Percentiles rank a stretch among this genome's conserved stretches.
These are phyloP conservation scores for Decapterus maruadsi DNA, from an alignment of 2,797 vertebrate species.

Conservation along the genomic window DNA sequence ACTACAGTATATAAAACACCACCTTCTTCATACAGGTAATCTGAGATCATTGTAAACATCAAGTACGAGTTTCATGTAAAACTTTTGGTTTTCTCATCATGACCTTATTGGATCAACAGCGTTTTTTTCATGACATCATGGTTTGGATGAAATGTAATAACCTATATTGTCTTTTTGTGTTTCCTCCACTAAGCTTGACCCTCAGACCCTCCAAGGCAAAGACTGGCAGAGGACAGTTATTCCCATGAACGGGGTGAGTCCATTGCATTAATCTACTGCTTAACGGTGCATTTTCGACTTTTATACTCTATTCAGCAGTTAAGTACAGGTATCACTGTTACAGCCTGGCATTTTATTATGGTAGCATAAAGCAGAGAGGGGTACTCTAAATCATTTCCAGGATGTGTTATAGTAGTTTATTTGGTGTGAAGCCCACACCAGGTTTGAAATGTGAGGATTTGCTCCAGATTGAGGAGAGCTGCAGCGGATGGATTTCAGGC, in stretches of 20 bases:
- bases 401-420: constrained; percentile 11
- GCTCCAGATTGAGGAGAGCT: constrained; percentile 18
- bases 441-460: constrained; percentile 43
- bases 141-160: background rate
- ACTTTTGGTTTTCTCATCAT: background rate
- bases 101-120: background rate
- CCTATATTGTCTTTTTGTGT: constrained; percentile 27
- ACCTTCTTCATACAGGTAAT: background rate
- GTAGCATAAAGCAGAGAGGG: background rate
- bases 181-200: constrained; percentile 88
- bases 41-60: background rate
- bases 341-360: background rate
- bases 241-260: constrained; percentile 95
- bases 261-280: background rate
- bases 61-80: background rate
- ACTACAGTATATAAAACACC: background rate
- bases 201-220: constrained; percentile 93
- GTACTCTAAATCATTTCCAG: background rate
- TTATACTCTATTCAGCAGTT: background rate
- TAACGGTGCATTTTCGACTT: background rate
- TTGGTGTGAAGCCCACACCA: constrained; percentile 29
- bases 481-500: constrained; percentile 25
- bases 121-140: background rate
- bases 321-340: background rate
- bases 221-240: constrained; percentile 98